phyloP scores from a whole-genome alignment of 2,797 vertebrate species.

The Leucoraja ocellata region DNA sequence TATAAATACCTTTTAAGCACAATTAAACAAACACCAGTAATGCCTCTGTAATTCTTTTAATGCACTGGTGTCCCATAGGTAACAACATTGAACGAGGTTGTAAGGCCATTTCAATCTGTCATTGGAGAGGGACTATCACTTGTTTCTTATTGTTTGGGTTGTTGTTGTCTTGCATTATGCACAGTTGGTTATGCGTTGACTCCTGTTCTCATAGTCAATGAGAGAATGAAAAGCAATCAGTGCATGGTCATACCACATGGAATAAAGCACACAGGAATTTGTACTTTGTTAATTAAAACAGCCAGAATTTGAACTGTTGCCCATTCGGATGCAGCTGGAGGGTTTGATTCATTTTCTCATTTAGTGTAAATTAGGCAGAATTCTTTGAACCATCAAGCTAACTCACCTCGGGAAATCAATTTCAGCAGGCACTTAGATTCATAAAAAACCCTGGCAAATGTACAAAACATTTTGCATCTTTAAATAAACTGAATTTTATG shows the following conservation, averaged over 20 bases:
- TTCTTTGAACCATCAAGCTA: conserved; percentile 58
- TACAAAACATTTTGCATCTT: conserved; percentile 37
- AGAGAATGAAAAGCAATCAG: conserved; percentile 30
- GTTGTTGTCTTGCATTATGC: background rate
- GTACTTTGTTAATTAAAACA: conserved; percentile 39
- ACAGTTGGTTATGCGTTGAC: background rate
- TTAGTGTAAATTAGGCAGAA: conserved; percentile 41
- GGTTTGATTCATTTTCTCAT: conserved; percentile 39
- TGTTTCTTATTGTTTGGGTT: conserved; percentile 9
- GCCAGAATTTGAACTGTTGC: conserved; percentile 34
- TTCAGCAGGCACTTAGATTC: conserved; percentile 59
- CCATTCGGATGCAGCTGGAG: conserved; percentile 35
- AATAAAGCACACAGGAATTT: conserved; percentile 33
- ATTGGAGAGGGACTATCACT: background rate
- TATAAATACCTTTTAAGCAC: background rate
- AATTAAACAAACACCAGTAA: background rate
- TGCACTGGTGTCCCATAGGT: background rate
- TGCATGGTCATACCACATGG: background rate
- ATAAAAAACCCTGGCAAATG: conserved; percentile 62
- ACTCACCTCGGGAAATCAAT: conserved; percentile 69
- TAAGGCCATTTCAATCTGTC: background rate
- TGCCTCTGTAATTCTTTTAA: background rate
- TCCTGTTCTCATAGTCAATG: conserved; percentile 27
- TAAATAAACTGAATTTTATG: conserved; percentile 34
- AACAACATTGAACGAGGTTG: background rate